Conservation (phyloP, 2,797 vertebrate genomes). For the Anomalospiza imberbis region DNA sequence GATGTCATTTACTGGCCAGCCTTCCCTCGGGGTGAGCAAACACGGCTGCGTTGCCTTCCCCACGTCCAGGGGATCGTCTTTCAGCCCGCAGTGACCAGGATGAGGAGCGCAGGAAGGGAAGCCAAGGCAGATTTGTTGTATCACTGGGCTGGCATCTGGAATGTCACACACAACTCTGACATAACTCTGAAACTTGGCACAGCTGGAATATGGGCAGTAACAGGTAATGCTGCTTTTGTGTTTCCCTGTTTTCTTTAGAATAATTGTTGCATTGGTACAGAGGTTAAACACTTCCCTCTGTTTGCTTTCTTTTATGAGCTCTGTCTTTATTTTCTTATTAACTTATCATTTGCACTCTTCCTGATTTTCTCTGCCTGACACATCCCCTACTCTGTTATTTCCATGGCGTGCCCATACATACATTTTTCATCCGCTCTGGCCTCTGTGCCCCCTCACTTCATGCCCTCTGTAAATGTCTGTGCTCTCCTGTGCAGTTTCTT, state of each 20-base stretch:
- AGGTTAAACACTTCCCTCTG: conserved; percentile 48
- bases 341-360: background rate
- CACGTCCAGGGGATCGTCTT: conserved; percentile 43
- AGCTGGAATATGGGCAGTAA: conserved; percentile 7
- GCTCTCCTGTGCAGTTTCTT: background rate
- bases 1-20: background rate
- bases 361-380: background rate
- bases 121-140: background rate
- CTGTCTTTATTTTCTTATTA: background rate
- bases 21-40: background rate
- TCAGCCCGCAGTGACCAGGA: background rate
- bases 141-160: conserved; percentile 37
- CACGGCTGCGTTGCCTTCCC: conserved; percentile 2
- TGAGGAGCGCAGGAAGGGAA: conserved; percentile 3
- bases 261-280: background rate
- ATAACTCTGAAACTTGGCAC: conserved; percentile 58
- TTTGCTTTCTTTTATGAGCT: background rate
- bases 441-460: background rate
- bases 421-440: background rate
- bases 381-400: background rate
- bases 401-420: background rate
- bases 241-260: conserved; percentile 60
- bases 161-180: conserved; percentile 25
- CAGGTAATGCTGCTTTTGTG: conserved; percentile 66
- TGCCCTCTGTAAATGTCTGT: background rate